A percentile compares a stretch with the other conserved stretches of the same genome.
phyloP scores from a whole-genome alignment of 2,888 invertebrate species.

The Eurois occulta region DNA sequence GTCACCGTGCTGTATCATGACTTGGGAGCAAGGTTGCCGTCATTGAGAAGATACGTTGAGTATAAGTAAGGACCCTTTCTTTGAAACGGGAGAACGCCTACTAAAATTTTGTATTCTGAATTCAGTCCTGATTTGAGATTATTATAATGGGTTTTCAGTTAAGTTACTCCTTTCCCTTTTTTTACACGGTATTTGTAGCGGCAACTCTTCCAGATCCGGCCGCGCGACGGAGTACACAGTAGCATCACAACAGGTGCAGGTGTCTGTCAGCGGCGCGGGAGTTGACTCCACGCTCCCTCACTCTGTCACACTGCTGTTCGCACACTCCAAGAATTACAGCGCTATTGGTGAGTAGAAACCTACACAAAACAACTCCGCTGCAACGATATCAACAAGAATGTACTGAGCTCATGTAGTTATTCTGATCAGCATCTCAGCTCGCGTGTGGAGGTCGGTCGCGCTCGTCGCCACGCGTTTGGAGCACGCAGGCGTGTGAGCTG shows the following conservation, averaged over 20 bases:
- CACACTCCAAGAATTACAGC: slow-evolving; percentile 84
- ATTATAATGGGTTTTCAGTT: not conserved
- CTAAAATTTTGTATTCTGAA: no score
- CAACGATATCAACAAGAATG: not conserved
- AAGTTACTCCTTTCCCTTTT: slow-evolving; percentile 40
- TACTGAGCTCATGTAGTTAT: slow-evolving; percentile 15
- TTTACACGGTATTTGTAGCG: slow-evolving; percentile 72
- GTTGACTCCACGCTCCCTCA: slow-evolving; percentile 82
- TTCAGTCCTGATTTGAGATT: no score
- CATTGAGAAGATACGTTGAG: slow-evolving; percentile 89
- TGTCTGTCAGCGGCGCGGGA: slow-evolving; percentile 76
- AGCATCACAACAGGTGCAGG: slow-evolving; percentile 90
- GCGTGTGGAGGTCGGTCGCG: slow-evolving; percentile 84
- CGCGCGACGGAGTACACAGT: slow-evolving; percentile 92
- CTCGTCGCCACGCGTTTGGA: slow-evolving; percentile 86
- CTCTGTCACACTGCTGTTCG: slow-evolving; percentile 81
- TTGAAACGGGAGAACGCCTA: no score
- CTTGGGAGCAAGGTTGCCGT: slow-evolving; percentile 91
- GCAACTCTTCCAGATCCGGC: slow-evolving; percentile 89
- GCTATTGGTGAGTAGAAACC: slow-evolving; percentile 78
- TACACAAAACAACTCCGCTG: no score
- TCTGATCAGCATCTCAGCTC: slow-evolving; percentile 78
- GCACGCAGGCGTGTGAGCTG: slow-evolving; percentile 84
- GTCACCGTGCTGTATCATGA: slow-evolving; percentile 92
- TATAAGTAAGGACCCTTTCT: slow-evolving; percentile 88